Evolutionary conservation across 2,888 invertebrate species (phyloP), one percentile per base, ranked within the genome.

Genomic region (Habroteleia sp.): DNA sequence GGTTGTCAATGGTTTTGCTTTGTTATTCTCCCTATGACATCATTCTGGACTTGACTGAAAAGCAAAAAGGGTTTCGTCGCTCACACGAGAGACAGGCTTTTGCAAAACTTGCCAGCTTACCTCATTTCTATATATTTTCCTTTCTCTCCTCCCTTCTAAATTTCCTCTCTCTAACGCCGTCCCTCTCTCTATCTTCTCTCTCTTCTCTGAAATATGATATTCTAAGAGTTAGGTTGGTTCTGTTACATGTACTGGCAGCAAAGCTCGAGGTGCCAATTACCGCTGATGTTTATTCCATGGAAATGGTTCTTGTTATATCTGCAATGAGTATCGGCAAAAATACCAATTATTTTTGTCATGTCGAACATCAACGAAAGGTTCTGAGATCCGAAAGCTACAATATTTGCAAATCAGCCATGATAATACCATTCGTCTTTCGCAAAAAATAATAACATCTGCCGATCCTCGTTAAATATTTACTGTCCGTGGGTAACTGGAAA

Each of bases 261-360:
- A 77, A 76, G 76, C 77, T 83, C 82, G 83, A 85, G 84, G 85
- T 87, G 87, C 88, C 88, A 88, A 88, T 88, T 88, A 88, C 83
- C 81, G 83, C 76, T 87, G 88, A 87, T 87, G 86, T 87, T 85
- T 87, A 87, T 87, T 85, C 86, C 85, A 88, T 88, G 88, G 86
- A 88, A 87, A 88, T 88, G 84, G 86, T 83, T 85, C 88, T 87
- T 86, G 86, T 88, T 88, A 87, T 80, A 83, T 75, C 77, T 78
- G 80, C 79, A 82, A 80, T 81, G 82, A 80, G 83, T 84, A 85
- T 83, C 83, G 78, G 80, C 76, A 77, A 83, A 85, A 84, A 83
- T 83, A 83, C 84, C 86, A 87, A 86, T 86, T 86, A 86, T 85
- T 86, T 85, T 84, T 79, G 81, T 81, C 80, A 78, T 50, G 58